Evolutionary conservation across 2,797 vertebrate genomes (phyloP), one percentile per base, ranked within the genome.

Genomic region (Gallinago stenura): DNA sequence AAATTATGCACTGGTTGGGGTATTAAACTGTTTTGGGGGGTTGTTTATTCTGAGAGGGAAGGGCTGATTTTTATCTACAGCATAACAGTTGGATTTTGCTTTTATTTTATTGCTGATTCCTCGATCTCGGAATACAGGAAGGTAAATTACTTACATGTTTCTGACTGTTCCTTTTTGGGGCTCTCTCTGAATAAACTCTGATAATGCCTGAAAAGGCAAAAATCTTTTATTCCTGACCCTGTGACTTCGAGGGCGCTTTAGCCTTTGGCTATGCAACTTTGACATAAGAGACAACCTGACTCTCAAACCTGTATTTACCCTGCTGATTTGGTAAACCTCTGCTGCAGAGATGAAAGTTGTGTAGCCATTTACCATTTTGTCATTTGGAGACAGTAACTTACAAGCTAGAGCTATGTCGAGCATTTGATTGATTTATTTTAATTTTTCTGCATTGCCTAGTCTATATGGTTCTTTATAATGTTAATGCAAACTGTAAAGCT

Each of bases 11-110:
- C 35, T 82, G 26, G 13, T 82, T 2, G 4, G 31, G 20, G 24
- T 87, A 6, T 51, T 87, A 43, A 85, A 37, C 12, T 84, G 10
- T n/a, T 35, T 33, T n/a, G 16, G 14, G 37, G 54, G 15, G 12
- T 17, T 6, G 50, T 43, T 72, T 85, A 7, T 79, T 84, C 48
- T 79, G 39, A 50, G 35, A 17, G 30, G 68, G 39, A 66, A 39
- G 33, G 7, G 16, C 33, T 33, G 37, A 3, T 79, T 2, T 2
- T 0, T 22, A 18, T 69, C 46, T 39, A 43, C 21, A 41, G 58
- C n/a, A 15, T 70, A 56, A 35, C 15, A 1, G 45, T 73, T 93
- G 3, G 19, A 3, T 10, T 79, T 56, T 73, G 24, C 1, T 25
- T 58, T 83, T 87, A 13, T 25, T 58, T 83, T 87, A 13, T 65